Evolutionary conservation across 2,797 vertebrate genomes (phyloP).

Genomic region (Synaphobranchus kaupii): DNA sequence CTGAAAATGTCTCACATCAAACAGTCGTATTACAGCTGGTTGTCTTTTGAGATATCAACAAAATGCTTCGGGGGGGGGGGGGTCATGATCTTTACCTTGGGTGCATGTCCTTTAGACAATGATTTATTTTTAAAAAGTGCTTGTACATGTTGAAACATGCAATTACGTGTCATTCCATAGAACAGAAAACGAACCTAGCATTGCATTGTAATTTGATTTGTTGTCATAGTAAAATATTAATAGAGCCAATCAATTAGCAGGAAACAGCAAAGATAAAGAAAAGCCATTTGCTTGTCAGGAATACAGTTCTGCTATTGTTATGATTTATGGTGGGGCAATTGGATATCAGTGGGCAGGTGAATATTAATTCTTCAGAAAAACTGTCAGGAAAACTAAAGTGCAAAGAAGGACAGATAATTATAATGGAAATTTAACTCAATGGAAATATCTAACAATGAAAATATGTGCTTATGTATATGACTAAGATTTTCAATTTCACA

Average conservation of each 20-base stretch:
- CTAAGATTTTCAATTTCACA: neutral
- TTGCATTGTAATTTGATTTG: neutral
- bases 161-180: neutral
- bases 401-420: neutral
- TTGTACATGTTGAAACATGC: neutral
- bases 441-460: neutral
- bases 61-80: constrained; percentile 7
- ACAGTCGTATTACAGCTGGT: neutral
- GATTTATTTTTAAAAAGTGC: neutral
- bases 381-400: neutral
- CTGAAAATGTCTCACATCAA: neutral
- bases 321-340: neutral
- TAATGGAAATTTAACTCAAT: neutral
- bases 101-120: neutral
- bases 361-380: constrained; percentile 1
- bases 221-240: neutral
- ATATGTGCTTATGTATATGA: constrained; percentile 11
- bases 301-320: neutral
- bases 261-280: neutral
- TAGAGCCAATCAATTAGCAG: neutral
- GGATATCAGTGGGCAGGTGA: neutral
- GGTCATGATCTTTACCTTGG: constrained; percentile 29
- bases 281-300: neutral
- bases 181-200: neutral
- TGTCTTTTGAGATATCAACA: constrained; percentile 27